Evolutionary conservation across 2,797 vertebrate species (phyloP).

Genomic region (Mus caroli): DNA sequence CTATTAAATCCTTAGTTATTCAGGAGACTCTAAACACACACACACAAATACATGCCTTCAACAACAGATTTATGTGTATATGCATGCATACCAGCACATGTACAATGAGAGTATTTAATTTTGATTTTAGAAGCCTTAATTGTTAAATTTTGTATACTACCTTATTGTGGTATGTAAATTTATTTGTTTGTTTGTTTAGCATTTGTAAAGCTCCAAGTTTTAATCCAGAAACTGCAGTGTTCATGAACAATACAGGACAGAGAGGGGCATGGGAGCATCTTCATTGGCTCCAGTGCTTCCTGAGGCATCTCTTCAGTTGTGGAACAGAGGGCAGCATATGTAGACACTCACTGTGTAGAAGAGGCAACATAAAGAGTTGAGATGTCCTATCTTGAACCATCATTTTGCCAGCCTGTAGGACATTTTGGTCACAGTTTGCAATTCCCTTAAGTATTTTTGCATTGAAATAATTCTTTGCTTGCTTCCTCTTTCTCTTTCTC

Average conservation of each 20-base stretch:
- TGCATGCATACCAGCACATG: fast-evolving
- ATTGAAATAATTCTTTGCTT: not conserved
- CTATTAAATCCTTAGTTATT: not conserved
- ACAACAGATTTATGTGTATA: not conserved
- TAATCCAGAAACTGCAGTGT: not conserved
- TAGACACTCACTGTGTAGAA: not conserved
- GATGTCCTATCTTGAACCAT: not conserved
- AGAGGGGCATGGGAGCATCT: not conserved
- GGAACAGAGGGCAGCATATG: not conserved
- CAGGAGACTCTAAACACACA: not conserved
- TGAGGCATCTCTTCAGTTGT: not conserved
- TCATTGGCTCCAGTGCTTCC: no score
- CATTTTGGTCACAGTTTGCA: not conserved
- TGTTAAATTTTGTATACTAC: constrained; percentile 5
- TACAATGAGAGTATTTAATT: not conserved
- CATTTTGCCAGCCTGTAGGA: not conserved
- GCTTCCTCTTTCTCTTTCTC: fast-evolving
- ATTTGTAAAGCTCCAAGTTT: not conserved
- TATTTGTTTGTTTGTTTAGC: not conserved
- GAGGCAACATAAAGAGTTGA: not conserved
- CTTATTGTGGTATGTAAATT: not conserved
- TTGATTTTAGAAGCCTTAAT: constrained; percentile 35
- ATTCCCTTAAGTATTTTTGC: not conserved
- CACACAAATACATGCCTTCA: not conserved
- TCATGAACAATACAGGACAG: not conserved